These are phyloP conservation scores for Chloromyia formosa DNA, from an alignment of 2,888 invertebrate genomes.

Conservation along the genomic window DNA sequence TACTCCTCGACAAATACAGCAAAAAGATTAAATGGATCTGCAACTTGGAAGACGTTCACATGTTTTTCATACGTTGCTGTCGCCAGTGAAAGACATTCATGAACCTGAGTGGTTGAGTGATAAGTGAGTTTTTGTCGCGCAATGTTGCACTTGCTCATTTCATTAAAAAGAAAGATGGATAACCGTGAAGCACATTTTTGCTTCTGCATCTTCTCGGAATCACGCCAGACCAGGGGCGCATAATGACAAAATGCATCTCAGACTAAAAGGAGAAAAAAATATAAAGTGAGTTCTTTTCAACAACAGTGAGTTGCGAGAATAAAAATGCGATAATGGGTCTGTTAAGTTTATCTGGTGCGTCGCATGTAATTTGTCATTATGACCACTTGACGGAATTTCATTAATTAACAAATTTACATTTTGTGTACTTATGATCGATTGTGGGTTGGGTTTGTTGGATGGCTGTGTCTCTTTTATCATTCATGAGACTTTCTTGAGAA, in stretches of 20 bases:
- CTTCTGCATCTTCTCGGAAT: conserved; percentile 30
- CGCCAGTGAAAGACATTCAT: conserved; percentile 14
- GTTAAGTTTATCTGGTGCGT: conserved; percentile 43
- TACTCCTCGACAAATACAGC: not conserved
- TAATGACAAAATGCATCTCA: not conserved
- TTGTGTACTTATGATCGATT: conserved; percentile 41
- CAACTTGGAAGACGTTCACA: conserved; percentile 35
- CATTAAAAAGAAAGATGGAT: not conserved
- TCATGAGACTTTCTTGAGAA: too few species aligned
- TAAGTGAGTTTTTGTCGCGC: conserved; percentile 44
- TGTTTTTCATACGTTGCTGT: conserved; percentile 34
- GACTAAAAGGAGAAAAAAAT: not conserved
- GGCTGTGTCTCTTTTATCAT: too few species aligned
- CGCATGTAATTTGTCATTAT: conserved; percentile 44
- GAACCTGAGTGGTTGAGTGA: conserved; percentile 29
- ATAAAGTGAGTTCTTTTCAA: too few species aligned
- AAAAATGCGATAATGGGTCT: conserved; percentile 45
- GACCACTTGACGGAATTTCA: conserved; percentile 44
- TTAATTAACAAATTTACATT: conserved; percentile 45
- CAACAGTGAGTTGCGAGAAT: conserved; percentile 2
- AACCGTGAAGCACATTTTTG: not conserved
- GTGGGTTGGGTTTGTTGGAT: too few species aligned
- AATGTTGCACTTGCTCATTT: conserved; percentile 39
- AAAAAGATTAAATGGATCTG: too few species aligned
- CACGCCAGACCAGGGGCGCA: not conserved